Conservation (phyloP, 2,888 invertebrate species). For the Therioaphis trifolii region DNA sequence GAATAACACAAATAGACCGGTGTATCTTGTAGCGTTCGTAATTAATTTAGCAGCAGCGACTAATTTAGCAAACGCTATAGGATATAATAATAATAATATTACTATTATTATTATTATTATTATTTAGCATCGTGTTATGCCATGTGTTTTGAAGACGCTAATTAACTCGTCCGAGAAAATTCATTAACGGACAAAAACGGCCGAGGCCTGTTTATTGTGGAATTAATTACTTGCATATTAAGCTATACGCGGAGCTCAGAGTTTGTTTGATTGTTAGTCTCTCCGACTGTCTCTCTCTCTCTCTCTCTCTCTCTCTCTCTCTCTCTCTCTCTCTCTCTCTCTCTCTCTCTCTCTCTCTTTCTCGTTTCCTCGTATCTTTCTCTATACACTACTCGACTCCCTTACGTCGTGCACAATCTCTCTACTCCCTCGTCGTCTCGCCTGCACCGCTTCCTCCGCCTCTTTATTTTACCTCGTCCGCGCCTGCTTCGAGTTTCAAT, state of each 20-base stretch:
- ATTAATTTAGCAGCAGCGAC: conserved; percentile 48
- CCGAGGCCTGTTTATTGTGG: conserved; percentile 50
- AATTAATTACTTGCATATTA: conserved; percentile 62
- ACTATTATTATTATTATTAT: conserved; percentile 45
- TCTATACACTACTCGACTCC: conserved; percentile 1
- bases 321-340: background rate
- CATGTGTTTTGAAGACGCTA: conserved; percentile 59
- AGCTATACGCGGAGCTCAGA: conserved; percentile 43
- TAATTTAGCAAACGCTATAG: conserved; percentile 41
- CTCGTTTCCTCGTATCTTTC: background rate
- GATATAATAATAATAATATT: too few species aligned
- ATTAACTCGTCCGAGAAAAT: conserved; percentile 61
- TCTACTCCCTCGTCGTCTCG: background rate
- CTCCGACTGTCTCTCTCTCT: background rate
- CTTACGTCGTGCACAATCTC: conserved; percentile 1
- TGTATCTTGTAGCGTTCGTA: conserved; percentile 19
- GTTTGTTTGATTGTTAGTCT: conserved; percentile 61
- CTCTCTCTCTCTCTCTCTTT: too few species aligned
- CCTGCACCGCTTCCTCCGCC: background rate
- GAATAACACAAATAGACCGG: background rate
- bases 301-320: conserved; percentile 3
- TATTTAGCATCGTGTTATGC: conserved; percentile 50
- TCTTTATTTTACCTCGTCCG: conserved; percentile 52
- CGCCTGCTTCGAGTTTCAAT: conserved; percentile 41
- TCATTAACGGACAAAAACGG: conserved; percentile 62